These are phyloP conservation scores for Corythornis leucogaster DNA, from an alignment of 2,797 vertebrate genomes.

Conservation along the genomic window DNA sequence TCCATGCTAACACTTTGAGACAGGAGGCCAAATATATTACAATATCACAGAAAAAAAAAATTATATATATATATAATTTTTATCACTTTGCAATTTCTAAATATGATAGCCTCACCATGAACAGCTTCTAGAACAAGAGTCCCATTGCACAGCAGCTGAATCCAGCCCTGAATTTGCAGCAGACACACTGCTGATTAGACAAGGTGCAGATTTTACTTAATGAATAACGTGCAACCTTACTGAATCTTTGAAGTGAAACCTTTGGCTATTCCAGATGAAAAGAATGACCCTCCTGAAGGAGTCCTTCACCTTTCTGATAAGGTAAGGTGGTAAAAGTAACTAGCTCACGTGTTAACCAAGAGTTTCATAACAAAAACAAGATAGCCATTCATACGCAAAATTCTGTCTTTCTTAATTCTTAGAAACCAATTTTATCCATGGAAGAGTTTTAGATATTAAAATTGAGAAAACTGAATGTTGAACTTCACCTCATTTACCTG, in stretches of 20 bases:
- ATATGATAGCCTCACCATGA: background rate
- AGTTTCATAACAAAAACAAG: background rate
- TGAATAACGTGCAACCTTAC: background rate
- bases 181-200: background rate
- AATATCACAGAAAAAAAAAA: background rate
- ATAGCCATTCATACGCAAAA: background rate
- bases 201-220: conserved; percentile 9
- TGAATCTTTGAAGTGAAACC: conserved; percentile 23
- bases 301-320: background rate
- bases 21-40: background rate
- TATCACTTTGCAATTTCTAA: background rate
- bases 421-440: background rate
- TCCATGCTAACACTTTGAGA: background rate
- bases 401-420: background rate
- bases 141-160: background rate
- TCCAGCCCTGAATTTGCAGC: background rate
- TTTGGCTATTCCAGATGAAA: conserved; percentile 5
- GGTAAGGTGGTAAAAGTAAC: conserved; percentile 3
- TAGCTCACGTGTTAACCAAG: background rate
- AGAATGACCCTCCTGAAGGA: background rate
- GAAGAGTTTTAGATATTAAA: background rate
- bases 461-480: background rate
- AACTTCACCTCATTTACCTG: background rate
- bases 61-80: background rate
- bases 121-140: background rate